Conservation (phyloP, 2,113 vertebrate species). For the Gymnocephalus cernua region DNA sequence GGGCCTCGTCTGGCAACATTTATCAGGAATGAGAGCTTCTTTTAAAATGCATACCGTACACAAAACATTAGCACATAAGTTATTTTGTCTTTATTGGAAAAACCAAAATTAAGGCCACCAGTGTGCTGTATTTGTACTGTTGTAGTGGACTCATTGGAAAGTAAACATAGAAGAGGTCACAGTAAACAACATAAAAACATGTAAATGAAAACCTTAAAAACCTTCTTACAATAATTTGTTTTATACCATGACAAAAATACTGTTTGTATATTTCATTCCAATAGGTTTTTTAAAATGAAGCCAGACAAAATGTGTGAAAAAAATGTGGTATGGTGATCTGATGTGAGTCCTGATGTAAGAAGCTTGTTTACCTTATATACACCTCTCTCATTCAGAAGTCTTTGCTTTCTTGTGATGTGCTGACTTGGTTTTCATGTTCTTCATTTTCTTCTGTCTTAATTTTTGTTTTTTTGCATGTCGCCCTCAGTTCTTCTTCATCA, state of each 20-base stretch:
- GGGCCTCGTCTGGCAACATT: constrained; percentile 31
- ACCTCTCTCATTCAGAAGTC: constrained; percentile 18
- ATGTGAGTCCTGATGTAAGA: neutral
- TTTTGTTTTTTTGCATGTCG: constrained; percentile 24
- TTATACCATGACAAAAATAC: neutral
- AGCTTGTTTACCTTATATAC: constrained; percentile 28
- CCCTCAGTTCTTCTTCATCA: constrained; percentile 19
- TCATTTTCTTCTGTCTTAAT: constrained; percentile 38
- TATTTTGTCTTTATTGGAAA: constrained; percentile 15
- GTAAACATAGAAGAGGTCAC: neutral
- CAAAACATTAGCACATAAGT: neutral
- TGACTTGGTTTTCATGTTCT: constrained; percentile 25
- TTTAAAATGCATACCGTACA: neutral
- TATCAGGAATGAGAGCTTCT: neutral
- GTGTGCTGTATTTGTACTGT: neutral
- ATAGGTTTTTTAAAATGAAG: neutral
- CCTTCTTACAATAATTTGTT: neutral
- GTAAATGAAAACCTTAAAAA: neutral
- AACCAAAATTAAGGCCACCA: neutral
- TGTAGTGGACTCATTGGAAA: neutral
- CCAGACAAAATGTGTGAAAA: neutral
- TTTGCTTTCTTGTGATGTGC: constrained; percentile 49
- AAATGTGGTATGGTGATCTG: neutral
- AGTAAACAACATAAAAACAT: constrained; percentile 2
- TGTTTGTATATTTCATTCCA: neutral